Evolutionary conservation across 2,888 invertebrate genomes (phyloP), one percentile per base, ranked within the genome.

Genomic region (Phalera bucephala): DNA sequence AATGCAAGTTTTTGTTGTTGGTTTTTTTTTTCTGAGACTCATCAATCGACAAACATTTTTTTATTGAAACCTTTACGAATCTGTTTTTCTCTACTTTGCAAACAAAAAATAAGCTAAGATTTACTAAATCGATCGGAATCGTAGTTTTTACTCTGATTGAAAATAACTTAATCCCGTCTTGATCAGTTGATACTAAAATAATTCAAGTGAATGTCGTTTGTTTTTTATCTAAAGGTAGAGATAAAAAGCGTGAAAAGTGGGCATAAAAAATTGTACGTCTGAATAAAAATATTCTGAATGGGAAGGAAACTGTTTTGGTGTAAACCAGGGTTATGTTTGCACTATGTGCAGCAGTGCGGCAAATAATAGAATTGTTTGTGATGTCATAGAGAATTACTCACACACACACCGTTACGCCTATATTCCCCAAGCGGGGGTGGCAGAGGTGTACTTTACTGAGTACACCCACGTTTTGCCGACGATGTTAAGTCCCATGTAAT

Each of bases 51-150:
- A n/a, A n/a, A n/a, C n/a, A n/a, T n/a, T n/a, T n/a, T n/a, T n/a
- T n/a, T n/a, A n/a, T n/a, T n/a, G n/a, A n/a, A n/a, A n/a, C n/a
- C n/a, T n/a, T n/a, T n/a, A n/a, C n/a, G n/a, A n/a, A n/a, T n/a
- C n/a, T n/a, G n/a, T n/a, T n/a, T n/a, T n/a, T n/a, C n/a, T n/a
- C n/a, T n/a, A n/a, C n/a, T n/a, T n/a, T n/a, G n/a, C n/a, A n/a
- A n/a, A n/a, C n/a, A n/a, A n/a, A n/a, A n/a, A n/a, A n/a, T n/a
- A n/a, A n/a, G n/a, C n/a, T n/a, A n/a, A n/a, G n/a, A n/a, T n/a
- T n/a, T 17, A 17, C 17, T 23, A 40, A 26, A 34, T 28, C 45
- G 44, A 42, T 26, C 22, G 31, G 36, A 45, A 31, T 26, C 33
- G 30, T 38, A 17, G 7, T 1, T n/a, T 31, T 11, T 23, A 30